A percentile compares a stretch with the other conserved stretches of the same genome.
These are phyloP conservation scores for Desoria tigrina DNA, from an alignment of 2,888 invertebrate species.

Conservation along the genomic window DNA sequence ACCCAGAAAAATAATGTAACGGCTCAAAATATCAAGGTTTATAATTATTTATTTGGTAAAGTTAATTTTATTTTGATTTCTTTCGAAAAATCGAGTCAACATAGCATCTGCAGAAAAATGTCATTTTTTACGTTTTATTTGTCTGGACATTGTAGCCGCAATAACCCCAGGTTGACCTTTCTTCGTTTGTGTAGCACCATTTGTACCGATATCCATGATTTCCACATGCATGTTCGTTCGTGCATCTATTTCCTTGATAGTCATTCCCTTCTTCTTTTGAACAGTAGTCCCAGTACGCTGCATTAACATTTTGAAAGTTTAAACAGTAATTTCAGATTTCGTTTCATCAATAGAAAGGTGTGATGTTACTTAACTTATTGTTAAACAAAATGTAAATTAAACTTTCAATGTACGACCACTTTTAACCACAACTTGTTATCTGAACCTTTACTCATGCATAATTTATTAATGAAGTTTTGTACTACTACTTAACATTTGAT, in stretches of 20 bases:
- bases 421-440: no score
- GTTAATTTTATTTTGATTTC: no score
- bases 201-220: slow-evolving; percentile 40
- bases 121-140: slow-evolving; percentile 1
- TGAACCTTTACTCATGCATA: no score
- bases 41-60: no score
- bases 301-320: not conserved
- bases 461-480: no score
- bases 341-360: not conserved
- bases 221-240: slow-evolving; percentile 36
- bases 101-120: no score
- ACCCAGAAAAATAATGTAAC: no score
- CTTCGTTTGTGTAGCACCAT: slow-evolving; percentile 39
- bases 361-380: not conserved
- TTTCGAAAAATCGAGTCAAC: no score
- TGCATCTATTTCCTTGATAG: slow-evolving; percentile 29
- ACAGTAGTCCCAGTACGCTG: slow-evolving; percentile 42
- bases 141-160: slow-evolving; percentile 33
- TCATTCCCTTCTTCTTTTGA: slow-evolving; percentile 32
- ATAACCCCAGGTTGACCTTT: slow-evolving; percentile 34
- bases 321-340: slow-evolving; percentile 4
- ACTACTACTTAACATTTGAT: no score
- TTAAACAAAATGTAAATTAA: not conserved
- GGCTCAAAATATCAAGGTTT: no score
- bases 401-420: no score